A percentile compares a stretch with the other conserved stretches of the same genome.
phyloP scores from a whole-genome alignment of 2,113 vertebrate species.

The human (Homo sapiens) region GRCh38 chr15:91931001-91931500 shows the following conservation, averaged over 20 bases:
- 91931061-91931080: background rate
- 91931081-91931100: background rate
- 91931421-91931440: background rate
- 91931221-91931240: background rate
- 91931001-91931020: background rate
- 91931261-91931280: background rate
- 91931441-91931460: background rate
- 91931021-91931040: background rate
- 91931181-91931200: background rate
- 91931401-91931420: background rate
- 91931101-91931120: background rate
- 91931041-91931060: background rate
- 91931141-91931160: background rate
- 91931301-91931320: background rate
- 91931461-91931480: background rate
- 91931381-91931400: background rate
- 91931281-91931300: background rate
- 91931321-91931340: background rate
- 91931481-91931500: too few relatives aligned
- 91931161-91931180: fast-evolving
- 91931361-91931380: background rate
- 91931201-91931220: background rate
- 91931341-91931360: background rate
- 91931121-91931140: background rate
- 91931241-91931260: background rate